Percentiles rank a stretch among this genome's conserved stretches.
Conservation (phyloP, 2,113 vertebrate genomes). For the Odocoileus hemionus region DNA sequence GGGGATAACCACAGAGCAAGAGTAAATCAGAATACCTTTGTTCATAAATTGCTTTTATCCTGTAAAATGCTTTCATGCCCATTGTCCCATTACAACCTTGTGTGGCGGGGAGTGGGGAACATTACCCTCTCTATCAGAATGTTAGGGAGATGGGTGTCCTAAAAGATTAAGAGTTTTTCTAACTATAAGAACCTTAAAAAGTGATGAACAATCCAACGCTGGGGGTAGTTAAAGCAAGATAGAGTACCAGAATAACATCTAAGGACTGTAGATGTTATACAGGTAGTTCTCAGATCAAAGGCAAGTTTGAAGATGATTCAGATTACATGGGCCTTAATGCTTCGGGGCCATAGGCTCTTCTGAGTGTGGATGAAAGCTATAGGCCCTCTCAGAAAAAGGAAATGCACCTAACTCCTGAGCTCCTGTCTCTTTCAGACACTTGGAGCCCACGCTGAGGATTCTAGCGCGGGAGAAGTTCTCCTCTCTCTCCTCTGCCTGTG, state of each 20-base stretch:
- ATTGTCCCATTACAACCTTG: background rate
- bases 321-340: background rate
- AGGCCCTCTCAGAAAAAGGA: background rate
- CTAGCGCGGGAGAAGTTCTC: background rate
- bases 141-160: background rate
- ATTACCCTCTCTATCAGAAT: background rate
- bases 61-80: background rate
- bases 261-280: background rate
- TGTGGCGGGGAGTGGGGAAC: background rate
- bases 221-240: background rate
- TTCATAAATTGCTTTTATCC: background rate
- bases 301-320: background rate
- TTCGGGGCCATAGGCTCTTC: background rate
- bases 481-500: background rate
- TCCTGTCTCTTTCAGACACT: background rate
- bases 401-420: background rate
- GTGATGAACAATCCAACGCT: background rate
- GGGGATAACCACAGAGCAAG: background rate
- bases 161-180: background rate
- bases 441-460: background rate
- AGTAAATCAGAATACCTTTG: background rate
- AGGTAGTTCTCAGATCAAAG: background rate
- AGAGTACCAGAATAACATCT: background rate
- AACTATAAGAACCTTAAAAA: background rate
- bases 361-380: background rate